Base-by-base conservation (phyloP, 2,888 invertebrate genomes). In the Criorhina ranunculi region DNA sequence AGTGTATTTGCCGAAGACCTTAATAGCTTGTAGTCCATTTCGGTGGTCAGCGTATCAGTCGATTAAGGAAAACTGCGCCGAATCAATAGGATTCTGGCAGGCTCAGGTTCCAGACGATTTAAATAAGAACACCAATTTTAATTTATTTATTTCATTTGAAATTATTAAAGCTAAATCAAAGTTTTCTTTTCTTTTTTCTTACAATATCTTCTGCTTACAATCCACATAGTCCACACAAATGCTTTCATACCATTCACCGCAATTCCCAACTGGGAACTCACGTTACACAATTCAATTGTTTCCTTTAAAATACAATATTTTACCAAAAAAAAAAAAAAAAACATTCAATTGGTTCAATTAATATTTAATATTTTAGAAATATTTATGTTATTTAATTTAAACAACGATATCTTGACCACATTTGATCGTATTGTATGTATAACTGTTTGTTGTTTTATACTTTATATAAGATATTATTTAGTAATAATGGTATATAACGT, bases 361-460 rank as follows among this genome's bases (percentile, higher is more conserved):
- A 35, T 62, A 73, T 64, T 55, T 62, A 73, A 73, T 73, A 73
- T 73, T 73, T 62, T 64, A 64, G 44, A 64, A 55, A 53, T 72
- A 44, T 73, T 55, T 62, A 24, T 62, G 60, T 62, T 72, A 72
- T 73, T 73, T 73, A 73, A 64, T 73, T 73, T 64, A 64, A 73
- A 73, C 73, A 73, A 73, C 53, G 73, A 73, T 73, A 73, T 64
- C 37, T 29, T 73, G 53, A 73, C 73, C 73, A 55, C 33, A 64
- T 19, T 51, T 15, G 60, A 72, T 72, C 59, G 12, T 72, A 51
- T 46, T 51, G 11, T 40, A 53, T 44, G 24, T 70, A 59, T 51
- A 53, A 51, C 37, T 19, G 12, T 29, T 19, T 37, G 7, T 59
- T n/a, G n/a, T n/a, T n/a, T n/a, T 49, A 29, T 35, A 55, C 17